phyloP scores from a whole-genome alignment of 2,797 vertebrate genomes.

The Choloepus didactylus region DNA sequence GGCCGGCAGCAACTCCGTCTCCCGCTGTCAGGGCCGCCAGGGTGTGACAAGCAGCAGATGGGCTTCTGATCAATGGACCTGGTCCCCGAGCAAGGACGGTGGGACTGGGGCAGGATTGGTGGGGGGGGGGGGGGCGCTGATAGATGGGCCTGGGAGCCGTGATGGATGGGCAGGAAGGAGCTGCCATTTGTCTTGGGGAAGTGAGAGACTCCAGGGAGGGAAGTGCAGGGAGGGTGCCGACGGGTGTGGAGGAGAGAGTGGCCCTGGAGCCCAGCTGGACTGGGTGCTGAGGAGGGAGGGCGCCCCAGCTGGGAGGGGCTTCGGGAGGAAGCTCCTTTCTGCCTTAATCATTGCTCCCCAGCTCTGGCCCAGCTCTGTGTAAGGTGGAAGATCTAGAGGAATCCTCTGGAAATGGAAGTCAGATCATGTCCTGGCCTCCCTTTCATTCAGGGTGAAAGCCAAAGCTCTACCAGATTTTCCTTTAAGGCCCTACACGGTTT shows the following conservation, averaged over 20 bases:
- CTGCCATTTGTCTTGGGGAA: conserved; percentile 96
- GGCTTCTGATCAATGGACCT: conserved; percentile 95
- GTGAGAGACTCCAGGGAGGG: conserved; percentile 88
- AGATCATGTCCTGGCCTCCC: rapidly evolving
- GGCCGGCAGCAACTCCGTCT: conserved; percentile 90
- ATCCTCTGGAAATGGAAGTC: not conserved
- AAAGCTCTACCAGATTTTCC: not conserved
- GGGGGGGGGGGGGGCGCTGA: conserved; percentile 84
- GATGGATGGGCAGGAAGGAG: conserved; percentile 95
- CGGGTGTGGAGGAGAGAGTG: conserved; percentile 9
- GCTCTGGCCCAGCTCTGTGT: not conserved
- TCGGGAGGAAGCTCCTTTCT: not conserved
- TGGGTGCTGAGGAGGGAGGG: not conserved
- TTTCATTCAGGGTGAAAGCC: not conserved
- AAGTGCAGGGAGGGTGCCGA: conserved; percentile 79
- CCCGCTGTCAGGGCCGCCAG: conserved; percentile 87
- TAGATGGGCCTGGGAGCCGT: conserved; percentile 88
- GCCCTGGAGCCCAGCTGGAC: not conserved
- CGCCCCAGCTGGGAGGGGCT: not conserved
- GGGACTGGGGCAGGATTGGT: conserved; percentile 94
- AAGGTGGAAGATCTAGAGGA: not conserved
- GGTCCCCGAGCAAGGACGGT: conserved; percentile 94
- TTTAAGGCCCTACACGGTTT: rapidly evolving
- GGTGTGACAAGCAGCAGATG: conserved; percentile 90
- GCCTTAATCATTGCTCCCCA: not conserved